Evolutionary conservation across 2,888 invertebrate genomes (phyloP).

Genomic region (Thereva unica): DNA sequence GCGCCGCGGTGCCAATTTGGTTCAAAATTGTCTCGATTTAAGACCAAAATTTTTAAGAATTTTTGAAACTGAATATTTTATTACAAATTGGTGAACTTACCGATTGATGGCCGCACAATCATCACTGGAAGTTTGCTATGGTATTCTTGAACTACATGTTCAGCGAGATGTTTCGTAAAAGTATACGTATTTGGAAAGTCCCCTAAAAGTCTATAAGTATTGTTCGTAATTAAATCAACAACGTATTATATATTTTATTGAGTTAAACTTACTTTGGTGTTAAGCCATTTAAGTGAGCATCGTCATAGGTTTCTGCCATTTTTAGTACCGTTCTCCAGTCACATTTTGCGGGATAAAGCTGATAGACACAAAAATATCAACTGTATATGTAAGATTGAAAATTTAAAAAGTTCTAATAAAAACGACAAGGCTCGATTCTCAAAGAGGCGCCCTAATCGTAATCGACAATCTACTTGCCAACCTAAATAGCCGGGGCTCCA

Average conservation of each 20-base stretch:
- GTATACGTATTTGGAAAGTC: constrained; percentile 82
- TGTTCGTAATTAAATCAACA: no score
- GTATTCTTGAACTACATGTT: constrained; percentile 71
- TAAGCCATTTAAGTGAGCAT: neutral
- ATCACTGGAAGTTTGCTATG: constrained; percentile 66
- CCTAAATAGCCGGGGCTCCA: no score
- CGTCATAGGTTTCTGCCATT: constrained; percentile 60
- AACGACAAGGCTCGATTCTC: no score
- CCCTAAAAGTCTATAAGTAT: constrained; percentile 59
- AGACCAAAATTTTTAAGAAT: no score
- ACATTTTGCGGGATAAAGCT: constrained; percentile 67
- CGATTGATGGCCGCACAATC: constrained; percentile 82
- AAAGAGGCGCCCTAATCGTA: no score
- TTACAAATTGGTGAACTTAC: constrained; percentile 49
- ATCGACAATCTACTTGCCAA: no score
- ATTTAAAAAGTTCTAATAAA: no score
- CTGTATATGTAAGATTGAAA: no score
- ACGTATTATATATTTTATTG: no score
- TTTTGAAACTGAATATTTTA: neutral
- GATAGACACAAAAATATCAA: neutral
- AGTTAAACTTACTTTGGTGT: neutral
- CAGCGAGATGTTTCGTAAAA: constrained; percentile 80
- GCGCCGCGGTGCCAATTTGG: no score
- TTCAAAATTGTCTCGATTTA: no score
- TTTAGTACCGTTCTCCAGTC: constrained; percentile 67